A percentile compares a stretch with the other conserved stretches of the same genome.
phyloP scores from a whole-genome alignment of 2,888 invertebrate species.

The Poecilobothrus nobilitatus region DNA sequence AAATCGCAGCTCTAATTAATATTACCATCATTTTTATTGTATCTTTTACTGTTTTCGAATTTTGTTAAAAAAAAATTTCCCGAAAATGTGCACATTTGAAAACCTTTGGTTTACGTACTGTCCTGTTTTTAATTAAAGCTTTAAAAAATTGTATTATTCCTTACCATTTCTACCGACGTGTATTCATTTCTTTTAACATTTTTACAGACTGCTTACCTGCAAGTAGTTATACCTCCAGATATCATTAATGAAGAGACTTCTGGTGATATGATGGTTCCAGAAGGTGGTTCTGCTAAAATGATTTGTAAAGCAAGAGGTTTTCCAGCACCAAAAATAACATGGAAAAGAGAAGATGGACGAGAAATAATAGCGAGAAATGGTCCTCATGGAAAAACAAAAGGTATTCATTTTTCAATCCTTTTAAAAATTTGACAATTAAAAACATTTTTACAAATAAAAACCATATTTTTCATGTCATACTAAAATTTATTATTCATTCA shows the following conservation, averaged over 20 bases:
- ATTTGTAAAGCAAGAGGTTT: constrained; percentile 78
- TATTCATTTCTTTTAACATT: too few species aligned
- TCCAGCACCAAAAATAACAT: constrained; percentile 75
- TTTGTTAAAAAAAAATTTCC: too few species aligned
- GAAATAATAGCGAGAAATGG: constrained; percentile 71
- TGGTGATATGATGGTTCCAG: constrained; percentile 91
- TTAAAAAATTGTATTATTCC: too few species aligned
- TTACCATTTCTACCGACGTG: too few species aligned
- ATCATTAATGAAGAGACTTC: constrained; percentile 84
- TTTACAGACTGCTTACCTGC: constrained; percentile 81
- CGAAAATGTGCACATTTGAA: too few species aligned
- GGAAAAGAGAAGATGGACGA: constrained; percentile 79
- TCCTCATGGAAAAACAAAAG: constrained; percentile 64
- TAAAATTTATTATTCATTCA: not conserved
- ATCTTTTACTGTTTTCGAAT: too few species aligned
- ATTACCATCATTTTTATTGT: too few species aligned
- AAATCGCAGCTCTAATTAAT: too few species aligned
- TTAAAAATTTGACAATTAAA: constrained; percentile 24
- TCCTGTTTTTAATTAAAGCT: too few species aligned
- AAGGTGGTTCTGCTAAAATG: constrained; percentile 79
- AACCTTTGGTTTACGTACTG: too few species aligned
- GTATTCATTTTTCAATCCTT: too few species aligned
- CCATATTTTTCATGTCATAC: not conserved
- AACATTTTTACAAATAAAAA: not conserved
- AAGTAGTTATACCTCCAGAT: constrained; percentile 87